Percentiles rank a stretch among this genome's conserved stretches.
These are phyloP conservation scores for Mastacembelus armatus DNA, from an alignment of 2,797 vertebrate species.

Conservation along the genomic window DNA sequence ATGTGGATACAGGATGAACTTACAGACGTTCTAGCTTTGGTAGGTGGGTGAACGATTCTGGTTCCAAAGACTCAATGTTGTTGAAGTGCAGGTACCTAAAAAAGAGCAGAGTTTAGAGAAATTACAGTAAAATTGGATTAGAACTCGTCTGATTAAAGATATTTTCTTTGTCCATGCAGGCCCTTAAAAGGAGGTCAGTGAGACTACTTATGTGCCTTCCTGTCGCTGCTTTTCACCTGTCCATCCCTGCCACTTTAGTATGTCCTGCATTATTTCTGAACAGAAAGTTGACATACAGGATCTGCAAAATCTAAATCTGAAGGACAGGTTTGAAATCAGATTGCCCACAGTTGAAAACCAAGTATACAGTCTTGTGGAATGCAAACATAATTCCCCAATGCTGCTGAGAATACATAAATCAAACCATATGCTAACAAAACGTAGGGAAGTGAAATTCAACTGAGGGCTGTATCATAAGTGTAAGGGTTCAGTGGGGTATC, in stretches of 20 bases:
- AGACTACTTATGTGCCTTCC: neutral
- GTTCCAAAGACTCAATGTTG: constrained; percentile 96
- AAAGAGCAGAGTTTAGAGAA: constrained; percentile 54
- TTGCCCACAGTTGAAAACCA: constrained; percentile 23
- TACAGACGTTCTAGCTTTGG: constrained; percentile 98
- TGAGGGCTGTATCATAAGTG: constrained; percentile 26
- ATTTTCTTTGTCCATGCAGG: neutral
- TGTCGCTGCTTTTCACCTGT: constrained; percentile 7
- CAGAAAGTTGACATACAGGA: constrained; percentile 18
- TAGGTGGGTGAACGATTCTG: constrained; percentile 93
- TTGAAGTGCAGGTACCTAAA: constrained; percentile 99
- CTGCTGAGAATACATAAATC: constrained; percentile 33
- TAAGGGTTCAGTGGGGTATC: constrained; percentile 18
- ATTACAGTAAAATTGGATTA: constrained; percentile 43
- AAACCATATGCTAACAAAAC: constrained; percentile 22
- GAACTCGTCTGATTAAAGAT: constrained; percentile 3
- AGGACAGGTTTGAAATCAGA: constrained; percentile 23
- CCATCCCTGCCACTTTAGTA: neutral
- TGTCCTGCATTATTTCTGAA: neutral
- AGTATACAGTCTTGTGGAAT: constrained; percentile 29
- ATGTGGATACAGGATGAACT: constrained; percentile 74
- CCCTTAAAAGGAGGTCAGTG: neutral
- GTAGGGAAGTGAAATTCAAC: constrained; percentile 29
- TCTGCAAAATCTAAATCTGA: constrained; percentile 20
- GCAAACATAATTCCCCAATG: constrained; percentile 24